Evolutionary conservation across 2,113 vertebrate species (phyloP).

Genomic region (Dicaeum eximium): DNA sequence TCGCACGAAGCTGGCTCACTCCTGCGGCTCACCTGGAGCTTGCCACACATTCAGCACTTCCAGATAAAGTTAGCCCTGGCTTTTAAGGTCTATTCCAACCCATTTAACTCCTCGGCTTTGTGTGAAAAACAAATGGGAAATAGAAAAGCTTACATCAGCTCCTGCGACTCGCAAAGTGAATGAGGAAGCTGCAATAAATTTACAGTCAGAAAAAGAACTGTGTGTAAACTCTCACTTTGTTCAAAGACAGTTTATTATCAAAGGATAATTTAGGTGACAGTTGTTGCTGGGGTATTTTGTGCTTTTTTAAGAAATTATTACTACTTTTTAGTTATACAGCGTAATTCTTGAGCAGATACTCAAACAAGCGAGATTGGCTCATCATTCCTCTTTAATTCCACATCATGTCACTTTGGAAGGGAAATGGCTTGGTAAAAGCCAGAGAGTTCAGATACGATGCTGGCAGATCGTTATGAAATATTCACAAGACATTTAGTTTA

Average conservation of each 20-base stretch:
- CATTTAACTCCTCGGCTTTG: slow-evolving; percentile 20
- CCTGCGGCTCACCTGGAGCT: neutral
- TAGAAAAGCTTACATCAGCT: slow-evolving; percentile 9
- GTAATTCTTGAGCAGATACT: slow-evolving; percentile 24
- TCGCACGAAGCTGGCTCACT: neutral
- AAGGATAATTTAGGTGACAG: neutral
- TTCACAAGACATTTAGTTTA: slow-evolving; percentile 72
- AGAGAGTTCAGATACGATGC: slow-evolving; percentile 63
- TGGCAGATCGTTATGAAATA: slow-evolving; percentile 71
- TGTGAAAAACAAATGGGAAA: slow-evolving; percentile 13
- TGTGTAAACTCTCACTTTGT: neutral
- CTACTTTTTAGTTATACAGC: neutral
- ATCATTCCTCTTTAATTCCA: slow-evolving; percentile 51
- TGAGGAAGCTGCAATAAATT: neutral
- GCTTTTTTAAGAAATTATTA: neutral
- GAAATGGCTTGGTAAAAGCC: slow-evolving; percentile 67
- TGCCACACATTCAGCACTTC: neutral
- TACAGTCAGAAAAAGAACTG: neutral
- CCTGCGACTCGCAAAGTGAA: neutral
- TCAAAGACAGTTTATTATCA: slow-evolving; percentile 12
- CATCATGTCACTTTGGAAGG: slow-evolving; percentile 57
- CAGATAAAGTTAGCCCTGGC: neutral
- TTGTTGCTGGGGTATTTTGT: neutral
- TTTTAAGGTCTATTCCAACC: slow-evolving; percentile 26
- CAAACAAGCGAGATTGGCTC: slow-evolving; percentile 36